A percentile compares a stretch with the other conserved stretches of the same genome.
Conservation (phyloP, 1,140 invertebrate genomes). For the Drosophila sp. region DNA sequence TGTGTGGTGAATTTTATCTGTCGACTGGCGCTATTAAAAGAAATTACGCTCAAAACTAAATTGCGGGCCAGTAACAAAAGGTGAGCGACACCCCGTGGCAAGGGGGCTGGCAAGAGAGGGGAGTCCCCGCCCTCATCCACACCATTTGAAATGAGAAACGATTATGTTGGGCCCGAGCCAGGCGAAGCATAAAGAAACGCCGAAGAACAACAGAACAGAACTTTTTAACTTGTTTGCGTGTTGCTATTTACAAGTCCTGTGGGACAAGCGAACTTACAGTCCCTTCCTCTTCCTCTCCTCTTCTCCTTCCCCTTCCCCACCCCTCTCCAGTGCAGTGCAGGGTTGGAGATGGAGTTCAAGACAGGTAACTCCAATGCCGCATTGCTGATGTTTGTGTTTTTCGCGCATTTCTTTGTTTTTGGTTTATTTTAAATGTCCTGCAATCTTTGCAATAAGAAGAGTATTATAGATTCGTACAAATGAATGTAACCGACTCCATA, state of each 20-base stretch:
- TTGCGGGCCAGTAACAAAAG: constrained; percentile 72
- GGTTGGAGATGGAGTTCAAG: not conserved
- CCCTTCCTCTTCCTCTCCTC: too few relatives aligned
- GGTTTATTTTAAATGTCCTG: constrained; percentile 1
- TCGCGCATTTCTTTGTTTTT: constrained; percentile 51
- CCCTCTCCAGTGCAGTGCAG: not conserved
- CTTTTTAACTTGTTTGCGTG: constrained; percentile 84
- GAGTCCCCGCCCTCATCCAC: constrained; percentile 30
- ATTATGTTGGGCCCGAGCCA: constrained; percentile 77
- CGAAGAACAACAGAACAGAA: constrained; percentile 70
- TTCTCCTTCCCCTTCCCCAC: not conserved
- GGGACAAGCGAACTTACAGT: constrained; percentile 43
- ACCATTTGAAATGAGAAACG: constrained; percentile 80
- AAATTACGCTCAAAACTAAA: constrained; percentile 84
- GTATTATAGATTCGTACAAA: not conserved
- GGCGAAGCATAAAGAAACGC: constrained; percentile 70
- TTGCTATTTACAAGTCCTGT: constrained; percentile 84
- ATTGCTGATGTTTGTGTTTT: constrained; percentile 81
- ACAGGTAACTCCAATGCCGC: constrained; percentile 73
- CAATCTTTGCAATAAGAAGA: not conserved
- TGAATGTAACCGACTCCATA: not conserved
- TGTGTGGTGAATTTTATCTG: constrained; percentile 75
- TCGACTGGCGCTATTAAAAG: constrained; percentile 81
- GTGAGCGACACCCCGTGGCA: constrained; percentile 34
- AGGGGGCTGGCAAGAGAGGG: not conserved